Percentiles rank a stretch among this genome's conserved stretches.
Conservation (phyloP, 2,888 invertebrate genomes). For the Metalampra italica region DNA sequence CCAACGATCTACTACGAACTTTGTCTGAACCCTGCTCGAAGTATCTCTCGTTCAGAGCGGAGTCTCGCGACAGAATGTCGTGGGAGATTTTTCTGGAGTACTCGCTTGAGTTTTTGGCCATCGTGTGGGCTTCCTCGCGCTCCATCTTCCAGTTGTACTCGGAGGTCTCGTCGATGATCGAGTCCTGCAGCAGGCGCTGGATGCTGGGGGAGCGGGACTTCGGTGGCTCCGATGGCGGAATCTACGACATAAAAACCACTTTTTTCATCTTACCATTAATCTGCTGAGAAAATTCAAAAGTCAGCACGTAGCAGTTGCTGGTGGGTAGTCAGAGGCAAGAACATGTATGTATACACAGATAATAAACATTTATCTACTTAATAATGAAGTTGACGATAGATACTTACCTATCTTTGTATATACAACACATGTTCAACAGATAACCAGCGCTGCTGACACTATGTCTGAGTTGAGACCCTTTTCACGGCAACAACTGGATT, state of each 20-base stretch:
- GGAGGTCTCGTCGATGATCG: slow-evolving; percentile 61
- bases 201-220: slow-evolving; percentile 70
- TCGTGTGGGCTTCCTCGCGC: slow-evolving; percentile 41
- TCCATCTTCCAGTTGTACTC: slow-evolving; percentile 71
- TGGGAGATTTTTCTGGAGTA: slow-evolving; percentile 83
- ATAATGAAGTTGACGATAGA: too few species aligned
- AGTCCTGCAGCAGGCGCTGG: slow-evolving; percentile 66
- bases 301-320: too few species aligned
- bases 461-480: too few species aligned
- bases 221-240: slow-evolving; percentile 85
- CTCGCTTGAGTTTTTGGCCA: slow-evolving; percentile 34
- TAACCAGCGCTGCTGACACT: too few species aligned
- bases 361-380: too few species aligned
- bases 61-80: slow-evolving; percentile 87
- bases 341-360: too few species aligned
- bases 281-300: too few species aligned
- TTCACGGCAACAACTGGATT: too few species aligned
- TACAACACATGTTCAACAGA: too few species aligned
- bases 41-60: slow-evolving; percentile 92
- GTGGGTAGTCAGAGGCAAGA: too few species aligned
- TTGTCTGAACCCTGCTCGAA: slow-evolving; percentile 87
- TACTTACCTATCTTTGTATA: too few species aligned
- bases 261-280: too few species aligned
- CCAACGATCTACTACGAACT: slow-evolving; percentile 87
- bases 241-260: slow-evolving; percentile 34